Conservation (phyloP, 2,113 vertebrate genomes). For the Cisticola juncidis region DNA sequence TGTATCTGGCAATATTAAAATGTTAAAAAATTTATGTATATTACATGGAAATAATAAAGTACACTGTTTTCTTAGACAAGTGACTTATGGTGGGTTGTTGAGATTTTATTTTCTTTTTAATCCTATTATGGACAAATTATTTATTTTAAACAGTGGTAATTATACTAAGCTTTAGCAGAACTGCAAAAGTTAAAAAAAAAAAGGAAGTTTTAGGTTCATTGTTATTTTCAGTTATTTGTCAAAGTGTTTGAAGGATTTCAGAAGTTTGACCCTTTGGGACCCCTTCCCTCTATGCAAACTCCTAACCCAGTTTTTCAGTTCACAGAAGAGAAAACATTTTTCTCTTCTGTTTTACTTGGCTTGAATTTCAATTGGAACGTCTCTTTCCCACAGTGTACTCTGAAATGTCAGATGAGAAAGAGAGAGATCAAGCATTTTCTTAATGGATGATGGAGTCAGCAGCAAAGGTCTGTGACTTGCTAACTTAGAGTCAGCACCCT, state of each 20-base stretch:
- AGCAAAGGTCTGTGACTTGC: conserved; percentile 46
- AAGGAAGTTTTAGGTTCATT: conserved; percentile 5
- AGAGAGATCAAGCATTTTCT: conserved; percentile 33
- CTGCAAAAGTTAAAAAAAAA: not conserved
- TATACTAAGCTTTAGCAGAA: conserved; percentile 3
- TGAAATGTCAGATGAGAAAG: conserved; percentile 51
- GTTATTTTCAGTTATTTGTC: conserved; percentile 70
- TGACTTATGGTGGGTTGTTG: not conserved
- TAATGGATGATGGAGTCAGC: not conserved
- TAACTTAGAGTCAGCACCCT: not conserved
- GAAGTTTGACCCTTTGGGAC: conserved; percentile 62
- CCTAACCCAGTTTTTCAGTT: conserved; percentile 73
- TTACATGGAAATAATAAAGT: not conserved
- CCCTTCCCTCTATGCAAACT: conserved; percentile 59
- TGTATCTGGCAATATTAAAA: not conserved
- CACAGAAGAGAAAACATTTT: conserved; percentile 67
- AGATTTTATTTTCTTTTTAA: not conserved
- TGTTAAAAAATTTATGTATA: not conserved
- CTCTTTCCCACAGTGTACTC: conserved; percentile 75
- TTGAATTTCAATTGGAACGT: conserved; percentile 63
- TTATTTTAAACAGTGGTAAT: conserved; percentile 35
- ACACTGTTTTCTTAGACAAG: not conserved
- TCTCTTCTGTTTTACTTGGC: conserved; percentile 75
- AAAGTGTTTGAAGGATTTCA: conserved; percentile 48
- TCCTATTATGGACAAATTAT: not conserved